phyloP scores from a whole-genome alignment of 2,888 invertebrate genomes.

The Octonoba sinensis region DNA sequence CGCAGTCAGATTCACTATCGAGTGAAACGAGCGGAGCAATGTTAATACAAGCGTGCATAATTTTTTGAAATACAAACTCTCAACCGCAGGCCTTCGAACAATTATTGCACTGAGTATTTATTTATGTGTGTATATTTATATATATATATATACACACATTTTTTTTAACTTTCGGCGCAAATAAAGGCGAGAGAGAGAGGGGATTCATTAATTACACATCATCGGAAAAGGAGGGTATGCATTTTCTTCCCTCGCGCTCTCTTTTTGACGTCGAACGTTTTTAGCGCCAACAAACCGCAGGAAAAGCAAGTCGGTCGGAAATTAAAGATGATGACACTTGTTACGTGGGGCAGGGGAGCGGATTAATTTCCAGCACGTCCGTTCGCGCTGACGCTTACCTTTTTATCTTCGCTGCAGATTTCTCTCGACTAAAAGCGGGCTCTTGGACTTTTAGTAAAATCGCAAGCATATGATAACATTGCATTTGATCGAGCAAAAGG shows the following conservation, averaged over 20 bases:
- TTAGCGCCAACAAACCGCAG: conserved; percentile 50
- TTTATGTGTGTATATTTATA: too few relatives aligned
- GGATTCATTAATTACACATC: too few relatives aligned
- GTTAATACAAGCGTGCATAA: conserved; percentile 2
- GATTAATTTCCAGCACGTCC: conserved; percentile 55
- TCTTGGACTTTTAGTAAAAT: too few relatives aligned
- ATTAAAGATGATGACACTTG: conserved; percentile 63
- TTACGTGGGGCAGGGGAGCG: conserved; percentile 44
- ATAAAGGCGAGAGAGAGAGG: too few relatives aligned
- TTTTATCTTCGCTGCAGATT: conserved; percentile 16
- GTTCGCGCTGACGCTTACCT: conserved; percentile 41
- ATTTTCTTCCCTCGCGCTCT: conserved; percentile 5
- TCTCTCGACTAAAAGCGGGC: too few relatives aligned
- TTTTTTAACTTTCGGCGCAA: too few relatives aligned
- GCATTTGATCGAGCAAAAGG: too few relatives aligned
- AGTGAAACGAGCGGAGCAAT: not conserved
- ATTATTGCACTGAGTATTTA: conserved; percentile 15
- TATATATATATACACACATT: too few relatives aligned
- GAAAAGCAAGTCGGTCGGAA: conserved; percentile 43
- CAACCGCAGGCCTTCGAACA: conserved; percentile 40
- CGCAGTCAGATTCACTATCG: too few relatives aligned
- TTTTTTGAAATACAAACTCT: conserved; percentile 15
- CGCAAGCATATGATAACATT: too few relatives aligned
- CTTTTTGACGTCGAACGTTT: conserved; percentile 56
- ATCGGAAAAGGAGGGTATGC: too few relatives aligned